Conservation (phyloP, 2,113 vertebrate species). For the Amazona vittata region DNA sequence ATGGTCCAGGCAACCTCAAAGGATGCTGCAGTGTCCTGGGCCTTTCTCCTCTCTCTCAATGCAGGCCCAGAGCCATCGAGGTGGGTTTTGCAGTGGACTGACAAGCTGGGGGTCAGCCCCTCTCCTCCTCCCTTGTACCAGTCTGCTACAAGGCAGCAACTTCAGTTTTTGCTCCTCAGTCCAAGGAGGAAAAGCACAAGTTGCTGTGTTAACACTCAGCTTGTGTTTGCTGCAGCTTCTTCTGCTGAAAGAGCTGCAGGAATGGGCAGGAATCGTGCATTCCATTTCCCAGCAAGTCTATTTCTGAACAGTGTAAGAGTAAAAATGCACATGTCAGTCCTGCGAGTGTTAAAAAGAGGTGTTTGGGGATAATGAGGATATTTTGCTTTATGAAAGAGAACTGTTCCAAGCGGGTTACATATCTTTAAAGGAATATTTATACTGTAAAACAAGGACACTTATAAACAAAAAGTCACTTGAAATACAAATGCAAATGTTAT, state of each 20-base stretch:
- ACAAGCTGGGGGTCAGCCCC: not conserved
- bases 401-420: not conserved
- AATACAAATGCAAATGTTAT: slow-evolving; percentile 22
- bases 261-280: rapidly evolving
- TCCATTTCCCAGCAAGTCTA: not conserved
- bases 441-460: not conserved
- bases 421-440: slow-evolving; percentile 42
- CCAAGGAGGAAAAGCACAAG: not conserved
- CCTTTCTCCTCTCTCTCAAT: not conserved
- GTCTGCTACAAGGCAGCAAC: rapidly evolving
- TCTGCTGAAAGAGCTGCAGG: not conserved
- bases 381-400: not conserved
- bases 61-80: not conserved
- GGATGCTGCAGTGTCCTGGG: not conserved
- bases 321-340: not conserved
- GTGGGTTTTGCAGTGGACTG: rapidly evolving
- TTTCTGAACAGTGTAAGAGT: not conserved
- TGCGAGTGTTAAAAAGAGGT: not conserved
- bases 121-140: not conserved
- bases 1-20: not conserved
- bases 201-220: not conserved
- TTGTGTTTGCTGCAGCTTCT: not conserved
- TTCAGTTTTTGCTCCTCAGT: rapidly evolving
- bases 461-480: slow-evolving; percentile 9
- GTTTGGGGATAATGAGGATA: not conserved